Conservation (phyloP, 2,888 invertebrate genomes). For the Cephus spinipes region DNA sequence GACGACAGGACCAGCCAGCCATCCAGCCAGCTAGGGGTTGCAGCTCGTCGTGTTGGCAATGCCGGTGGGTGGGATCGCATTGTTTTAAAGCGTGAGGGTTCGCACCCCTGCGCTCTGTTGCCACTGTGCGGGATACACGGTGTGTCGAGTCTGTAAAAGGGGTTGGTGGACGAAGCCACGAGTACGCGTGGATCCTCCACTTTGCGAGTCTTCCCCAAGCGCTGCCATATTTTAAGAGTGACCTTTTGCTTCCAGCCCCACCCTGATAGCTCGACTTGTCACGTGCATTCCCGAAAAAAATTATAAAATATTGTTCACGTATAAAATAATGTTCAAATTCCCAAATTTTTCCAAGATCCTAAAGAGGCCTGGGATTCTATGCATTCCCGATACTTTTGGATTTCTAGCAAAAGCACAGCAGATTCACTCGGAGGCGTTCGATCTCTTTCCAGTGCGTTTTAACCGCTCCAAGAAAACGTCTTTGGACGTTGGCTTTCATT, state of each 20-base stretch:
- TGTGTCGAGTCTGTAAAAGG: neutral
- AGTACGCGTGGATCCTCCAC: neutral
- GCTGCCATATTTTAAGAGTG: neutral
- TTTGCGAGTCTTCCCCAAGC: neutral
- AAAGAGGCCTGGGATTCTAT: neutral
- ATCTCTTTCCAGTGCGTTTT: neutral
- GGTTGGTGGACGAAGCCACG: neutral
- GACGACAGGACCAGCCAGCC: neutral
- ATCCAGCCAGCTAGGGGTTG: neutral
- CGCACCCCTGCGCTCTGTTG: slow-evolving; percentile 21
- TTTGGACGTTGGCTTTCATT: neutral
- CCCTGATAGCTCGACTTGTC: neutral
- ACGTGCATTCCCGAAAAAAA: neutral
- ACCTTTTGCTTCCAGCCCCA: neutral
- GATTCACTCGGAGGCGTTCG: neutral
- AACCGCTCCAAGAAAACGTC: neutral
- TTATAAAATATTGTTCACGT: neutral
- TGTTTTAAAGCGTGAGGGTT: slow-evolving; percentile 37
- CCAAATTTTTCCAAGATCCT: too few relatives aligned
- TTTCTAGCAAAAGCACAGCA: neutral
- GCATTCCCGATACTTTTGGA: neutral
- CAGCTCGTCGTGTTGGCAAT: neutral
- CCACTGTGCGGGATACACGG: slow-evolving; percentile 4
- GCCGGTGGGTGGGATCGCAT: slow-evolving; percentile 21
- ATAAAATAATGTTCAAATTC: too few relatives aligned